Conservation (phyloP, 2,888 invertebrate species). For the Mechanitis messenoides region DNA sequence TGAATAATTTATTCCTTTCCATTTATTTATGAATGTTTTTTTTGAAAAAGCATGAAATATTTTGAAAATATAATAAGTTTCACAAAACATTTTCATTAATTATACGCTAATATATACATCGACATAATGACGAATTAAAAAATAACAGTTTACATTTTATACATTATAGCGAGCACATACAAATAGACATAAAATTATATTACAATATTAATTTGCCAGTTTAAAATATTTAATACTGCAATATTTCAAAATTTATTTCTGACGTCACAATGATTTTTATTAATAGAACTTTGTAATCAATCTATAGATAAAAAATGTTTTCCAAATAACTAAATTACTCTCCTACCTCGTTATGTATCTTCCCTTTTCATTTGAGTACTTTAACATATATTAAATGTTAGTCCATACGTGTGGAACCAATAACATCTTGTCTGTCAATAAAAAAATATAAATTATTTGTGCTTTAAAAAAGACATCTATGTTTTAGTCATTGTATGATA, state of each 20-base stretch:
- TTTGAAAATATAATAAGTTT: no score
- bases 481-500: not conserved
- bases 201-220: no score
- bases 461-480: no score
- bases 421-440: not conserved
- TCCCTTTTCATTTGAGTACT: constrained; percentile 13
- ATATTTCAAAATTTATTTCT: no score
- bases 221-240: no score
- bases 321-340: constrained; percentile 14
- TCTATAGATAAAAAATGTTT: constrained; percentile 17
- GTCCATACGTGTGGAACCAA: constrained; percentile 1
- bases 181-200: constrained; percentile 7
- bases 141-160: constrained; percentile 17
- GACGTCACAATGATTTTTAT: not conserved
- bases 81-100: no score
- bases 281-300: not conserved
- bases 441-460: no score
- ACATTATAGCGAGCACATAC: constrained; percentile 14
- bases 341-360: constrained; percentile 23
- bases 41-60: no score
- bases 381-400: not conserved
- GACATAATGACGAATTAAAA: constrained; percentile 34
- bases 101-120: constrained; percentile 7
- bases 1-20: no score
- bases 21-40: no score